Percentiles rank a stretch among this genome's conserved stretches.
phyloP scores from a whole-genome alignment of 2,888 invertebrate species.

The Cabera pusaria region DNA sequence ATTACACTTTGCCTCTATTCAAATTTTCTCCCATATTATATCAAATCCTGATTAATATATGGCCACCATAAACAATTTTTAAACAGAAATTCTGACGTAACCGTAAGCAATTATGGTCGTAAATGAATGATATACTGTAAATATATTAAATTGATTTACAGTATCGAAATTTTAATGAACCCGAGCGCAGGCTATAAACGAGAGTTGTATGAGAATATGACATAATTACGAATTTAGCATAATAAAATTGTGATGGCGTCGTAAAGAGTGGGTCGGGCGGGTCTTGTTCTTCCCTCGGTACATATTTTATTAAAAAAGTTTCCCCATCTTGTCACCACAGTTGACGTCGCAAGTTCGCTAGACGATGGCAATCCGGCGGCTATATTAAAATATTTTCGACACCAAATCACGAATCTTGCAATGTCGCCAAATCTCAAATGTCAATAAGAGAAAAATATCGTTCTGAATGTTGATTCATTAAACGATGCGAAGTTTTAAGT shows the following conservation, averaged over 20 bases:
- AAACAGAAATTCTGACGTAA: constrained; percentile 52
- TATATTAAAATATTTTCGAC: constrained; percentile 65
- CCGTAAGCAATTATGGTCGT: constrained; percentile 49
- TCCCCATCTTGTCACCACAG: constrained; percentile 56
- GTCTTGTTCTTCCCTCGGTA: constrained; percentile 37
- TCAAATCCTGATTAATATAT: constrained; percentile 63
- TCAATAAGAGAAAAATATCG: constrained; percentile 37
- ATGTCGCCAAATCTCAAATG: constrained; percentile 26
- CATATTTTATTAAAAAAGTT: constrained; percentile 75
- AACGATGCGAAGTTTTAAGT: constrained; percentile 39
- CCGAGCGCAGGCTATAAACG: constrained; percentile 29
- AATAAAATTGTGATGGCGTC: constrained; percentile 49
- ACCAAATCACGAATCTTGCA: constrained; percentile 37
- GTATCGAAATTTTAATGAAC: constrained; percentile 32
- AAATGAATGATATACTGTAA: constrained; percentile 44
- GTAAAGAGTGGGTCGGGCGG: constrained; percentile 41
- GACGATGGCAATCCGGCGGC: constrained; percentile 46
- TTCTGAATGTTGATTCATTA: constrained; percentile 53
- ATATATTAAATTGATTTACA: constrained; percentile 40
- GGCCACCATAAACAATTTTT: constrained; percentile 49
- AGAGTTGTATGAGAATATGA: constrained; percentile 24
- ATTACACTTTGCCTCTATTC: constrained; percentile 48
- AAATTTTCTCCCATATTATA: constrained; percentile 50
- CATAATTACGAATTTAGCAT: constrained; percentile 42
- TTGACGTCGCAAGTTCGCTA: constrained; percentile 45